A percentile compares a stretch with the other conserved stretches of the same genome.
Conservation (phyloP, 2,797 vertebrate species). For the Cacajao melanocephalus region DNA sequence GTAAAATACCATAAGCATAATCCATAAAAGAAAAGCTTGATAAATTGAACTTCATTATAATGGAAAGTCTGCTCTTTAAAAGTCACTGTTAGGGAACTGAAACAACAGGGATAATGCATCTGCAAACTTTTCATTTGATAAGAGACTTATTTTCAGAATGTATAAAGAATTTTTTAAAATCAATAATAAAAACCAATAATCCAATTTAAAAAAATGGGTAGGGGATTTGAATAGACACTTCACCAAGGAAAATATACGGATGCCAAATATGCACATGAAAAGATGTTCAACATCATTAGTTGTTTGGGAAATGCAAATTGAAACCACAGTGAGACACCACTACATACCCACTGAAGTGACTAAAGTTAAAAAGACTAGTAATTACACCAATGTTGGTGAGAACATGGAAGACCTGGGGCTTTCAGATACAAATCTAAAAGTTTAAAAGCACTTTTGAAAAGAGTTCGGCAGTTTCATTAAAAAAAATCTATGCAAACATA, state of each 20-base stretch:
- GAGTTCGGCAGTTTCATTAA: not conserved
- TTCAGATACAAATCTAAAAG: not conserved
- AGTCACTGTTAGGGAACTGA: not conserved
- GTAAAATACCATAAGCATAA: not conserved
- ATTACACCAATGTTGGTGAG: not conserved
- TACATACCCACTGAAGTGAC: not conserved
- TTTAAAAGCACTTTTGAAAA: not conserved
- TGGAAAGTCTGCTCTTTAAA: not conserved
- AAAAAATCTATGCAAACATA: not conserved
- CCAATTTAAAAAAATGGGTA: not conserved
- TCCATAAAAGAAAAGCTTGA: not conserved
- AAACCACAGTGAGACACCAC: not conserved
- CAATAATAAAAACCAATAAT: not conserved
- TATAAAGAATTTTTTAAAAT: not conserved
- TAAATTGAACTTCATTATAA: not conserved
- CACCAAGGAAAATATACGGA: not conserved
- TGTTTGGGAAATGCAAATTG: not conserved
- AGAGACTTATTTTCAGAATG: not conserved
- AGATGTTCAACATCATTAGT: not conserved
- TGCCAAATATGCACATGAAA: not conserved
- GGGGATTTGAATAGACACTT: not conserved
- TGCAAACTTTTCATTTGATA: not conserved
- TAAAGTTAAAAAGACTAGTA: not conserved
- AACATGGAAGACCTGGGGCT: not conserved
- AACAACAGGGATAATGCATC: not conserved